Conservation (phyloP, 2,797 vertebrate species). For the Florisuga fusca region DNA sequence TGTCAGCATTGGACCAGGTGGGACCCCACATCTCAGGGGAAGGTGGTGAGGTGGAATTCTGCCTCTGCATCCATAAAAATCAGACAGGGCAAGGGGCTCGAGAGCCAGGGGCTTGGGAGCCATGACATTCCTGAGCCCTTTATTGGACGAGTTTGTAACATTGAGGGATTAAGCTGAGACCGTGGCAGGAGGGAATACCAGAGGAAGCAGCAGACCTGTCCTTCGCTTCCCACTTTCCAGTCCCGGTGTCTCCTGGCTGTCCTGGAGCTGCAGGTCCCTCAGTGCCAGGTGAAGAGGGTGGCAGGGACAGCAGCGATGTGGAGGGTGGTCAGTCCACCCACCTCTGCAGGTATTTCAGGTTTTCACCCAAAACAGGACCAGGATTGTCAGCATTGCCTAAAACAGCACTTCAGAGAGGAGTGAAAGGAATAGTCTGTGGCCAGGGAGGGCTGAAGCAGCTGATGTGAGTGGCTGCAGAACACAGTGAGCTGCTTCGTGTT, state of each 20-base stretch:
- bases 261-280: background rate
- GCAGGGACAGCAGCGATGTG: background rate
- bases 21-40: background rate
- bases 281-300: background rate
- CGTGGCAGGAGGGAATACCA: background rate
- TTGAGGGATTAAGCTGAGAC: background rate
- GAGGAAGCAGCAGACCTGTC: background rate
- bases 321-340: fast-evolving
- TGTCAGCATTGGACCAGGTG: constrained; percentile 92
- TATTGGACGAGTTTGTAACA: background rate
- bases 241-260: background rate
- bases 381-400: background rate
- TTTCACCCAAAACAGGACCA: background rate
- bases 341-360: background rate
- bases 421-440: background rate
- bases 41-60: background rate
- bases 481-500: background rate
- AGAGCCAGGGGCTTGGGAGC: background rate
- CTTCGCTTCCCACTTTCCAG: background rate
- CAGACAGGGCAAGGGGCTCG: background rate
- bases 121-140: fast-evolving
- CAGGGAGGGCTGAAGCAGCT: background rate
- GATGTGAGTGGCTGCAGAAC: background rate
- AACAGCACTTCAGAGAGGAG: background rate
- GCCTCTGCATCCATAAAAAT: background rate